Base-by-base conservation (phyloP, 2,797 vertebrate genomes). In the Ctenopoma kingsleyae region DNA sequence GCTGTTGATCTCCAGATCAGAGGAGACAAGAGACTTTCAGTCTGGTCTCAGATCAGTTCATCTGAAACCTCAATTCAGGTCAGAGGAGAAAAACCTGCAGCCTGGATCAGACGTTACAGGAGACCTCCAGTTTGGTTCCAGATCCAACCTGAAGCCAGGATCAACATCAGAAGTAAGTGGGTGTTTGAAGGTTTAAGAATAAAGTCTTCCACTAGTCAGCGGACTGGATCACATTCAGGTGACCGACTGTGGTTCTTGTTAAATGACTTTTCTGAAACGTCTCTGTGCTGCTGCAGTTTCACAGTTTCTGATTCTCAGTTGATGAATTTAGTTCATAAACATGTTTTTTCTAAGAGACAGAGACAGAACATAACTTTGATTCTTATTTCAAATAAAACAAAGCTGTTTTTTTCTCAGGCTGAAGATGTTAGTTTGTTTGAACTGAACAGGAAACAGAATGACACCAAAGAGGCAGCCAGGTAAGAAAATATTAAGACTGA, bases 41-140 rank as follows among this genome's bases (percentile, higher is more conserved):
- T 16, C 36, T 20, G 30, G 13, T 10, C 52, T 48, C 16, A 86
- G 71, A 57, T 44, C 13, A 0, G 87, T 22, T n/a, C n/a, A n/a
- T 17, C 6, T 35, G 6, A 38, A 72, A n/a, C 8, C 10, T n/a
- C 11, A 27, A 46, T 47, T 32, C 2, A 25, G 11, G 13, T 43
- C 22, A 38, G 84, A 93, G 67, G 94, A 92, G 55, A 85, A 90
- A 69, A 93, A 93, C 66, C 83, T 96, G 16, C 83, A 47, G 17
- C 1, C 30, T 13, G 46, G 3, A 12, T 12, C 8, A n/a, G 19
- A 53, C 13, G 3, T 52, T 43, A 73, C 89, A 15, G 84, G 69
- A 0, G 87, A 87, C n/a, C 3, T 41, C 0, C 53, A 53, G 32
- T 35, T 5, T 35, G 60, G 17, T n/a, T 35, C 20, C 17, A 66